Conservation (phyloP, 2,113 vertebrate genomes). For the Glaucomys volans region DNA sequence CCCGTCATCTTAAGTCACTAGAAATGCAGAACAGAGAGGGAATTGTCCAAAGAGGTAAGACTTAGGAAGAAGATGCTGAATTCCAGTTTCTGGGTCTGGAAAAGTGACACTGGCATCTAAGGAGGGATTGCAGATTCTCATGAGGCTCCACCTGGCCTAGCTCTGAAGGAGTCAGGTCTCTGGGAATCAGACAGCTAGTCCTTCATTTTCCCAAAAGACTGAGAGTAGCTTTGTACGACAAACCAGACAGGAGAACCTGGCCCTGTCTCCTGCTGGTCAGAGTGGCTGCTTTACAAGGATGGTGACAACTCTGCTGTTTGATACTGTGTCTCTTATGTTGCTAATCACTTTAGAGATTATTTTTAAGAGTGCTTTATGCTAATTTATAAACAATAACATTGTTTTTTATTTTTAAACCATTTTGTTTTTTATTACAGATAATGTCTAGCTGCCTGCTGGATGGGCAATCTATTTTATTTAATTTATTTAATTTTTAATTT, state of each 20-base stretch:
- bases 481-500: too few relatives aligned
- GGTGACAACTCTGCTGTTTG: too few relatives aligned
- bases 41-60: background rate
- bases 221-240: background rate
- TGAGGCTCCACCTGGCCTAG: too few relatives aligned
- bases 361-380: background rate
- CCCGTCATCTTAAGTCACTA: accelerated
- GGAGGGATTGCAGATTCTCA: background rate
- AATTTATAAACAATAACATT: background rate
- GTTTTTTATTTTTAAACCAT: conserved; percentile 34
- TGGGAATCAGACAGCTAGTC: too few relatives aligned
- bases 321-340: accelerated
- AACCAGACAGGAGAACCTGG: background rate
- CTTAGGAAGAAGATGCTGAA: background rate
- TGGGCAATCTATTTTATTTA: conserved; percentile 72
- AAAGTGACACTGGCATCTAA: background rate
- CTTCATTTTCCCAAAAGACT: accelerated
- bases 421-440: conserved; percentile 78
- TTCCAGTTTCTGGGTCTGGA: background rate
- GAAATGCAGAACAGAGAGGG: background rate
- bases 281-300: background rate
- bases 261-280: accelerated
- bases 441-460: conserved; percentile 67
- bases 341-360: background rate
- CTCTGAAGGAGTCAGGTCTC: background rate